Conservation (phyloP, 1,140 invertebrate species). For the Heliconius congener region DNA sequence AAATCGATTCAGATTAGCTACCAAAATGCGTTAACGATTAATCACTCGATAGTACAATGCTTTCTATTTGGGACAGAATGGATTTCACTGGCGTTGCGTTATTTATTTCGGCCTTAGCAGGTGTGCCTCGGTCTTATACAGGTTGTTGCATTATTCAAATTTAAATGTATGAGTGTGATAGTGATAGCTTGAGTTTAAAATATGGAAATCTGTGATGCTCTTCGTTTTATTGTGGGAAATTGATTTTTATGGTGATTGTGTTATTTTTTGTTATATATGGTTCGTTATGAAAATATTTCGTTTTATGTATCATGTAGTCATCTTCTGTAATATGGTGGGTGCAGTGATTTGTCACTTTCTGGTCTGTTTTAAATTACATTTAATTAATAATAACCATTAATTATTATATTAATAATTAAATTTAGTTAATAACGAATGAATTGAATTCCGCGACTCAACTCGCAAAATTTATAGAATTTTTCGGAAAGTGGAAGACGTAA, state of each 20-base stretch:
- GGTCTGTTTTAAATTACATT: too few species aligned
- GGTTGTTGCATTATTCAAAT: constrained; percentile 48
- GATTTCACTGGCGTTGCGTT: constrained; percentile 66
- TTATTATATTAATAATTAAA: too few species aligned
- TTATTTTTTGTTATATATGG: neutral
- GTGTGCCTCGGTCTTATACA: constrained; percentile 57
- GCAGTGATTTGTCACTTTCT: too few species aligned
- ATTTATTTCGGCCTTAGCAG: constrained; percentile 69
- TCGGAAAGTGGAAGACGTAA: too few species aligned
- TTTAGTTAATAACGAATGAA: too few species aligned
- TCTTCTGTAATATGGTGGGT: neutral
- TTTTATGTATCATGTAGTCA: neutral
- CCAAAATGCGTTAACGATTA: constrained; percentile 56
- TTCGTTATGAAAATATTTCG: neutral
- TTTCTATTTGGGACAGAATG: constrained; percentile 68
- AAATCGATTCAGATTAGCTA: constrained; percentile 65
- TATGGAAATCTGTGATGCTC: neutral
- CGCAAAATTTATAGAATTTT: too few species aligned
- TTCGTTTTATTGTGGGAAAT: constrained; percentile 1
- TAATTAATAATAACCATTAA: too few species aligned
- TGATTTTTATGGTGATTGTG: neutral
- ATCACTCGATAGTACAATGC: constrained; percentile 52
- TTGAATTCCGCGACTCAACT: too few species aligned
- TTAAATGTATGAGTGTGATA: constrained; percentile 35
- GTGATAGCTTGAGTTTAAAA: neutral